phyloP scores from a whole-genome alignment of 2,888 invertebrate genomes.

The Hartigia nigra region DNA sequence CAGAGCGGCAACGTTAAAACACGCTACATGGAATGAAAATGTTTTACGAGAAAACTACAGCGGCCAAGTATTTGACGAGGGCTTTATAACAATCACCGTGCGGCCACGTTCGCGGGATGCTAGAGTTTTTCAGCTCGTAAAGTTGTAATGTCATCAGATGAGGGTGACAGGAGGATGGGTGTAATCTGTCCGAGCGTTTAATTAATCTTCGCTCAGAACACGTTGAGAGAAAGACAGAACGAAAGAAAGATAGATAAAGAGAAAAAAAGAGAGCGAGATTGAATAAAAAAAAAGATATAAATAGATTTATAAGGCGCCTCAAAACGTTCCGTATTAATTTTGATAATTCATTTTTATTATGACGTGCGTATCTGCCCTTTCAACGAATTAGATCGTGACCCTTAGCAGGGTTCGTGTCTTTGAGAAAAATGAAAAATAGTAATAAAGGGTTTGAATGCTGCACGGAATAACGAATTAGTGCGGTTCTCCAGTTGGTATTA shows the following conservation, averaged over 20 bases:
- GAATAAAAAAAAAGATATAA: conserved; percentile 31
- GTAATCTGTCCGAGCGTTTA: conserved; percentile 59
- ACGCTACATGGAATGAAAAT: conserved; percentile 13
- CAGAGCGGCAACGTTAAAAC: conserved; percentile 6
- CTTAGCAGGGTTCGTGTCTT: not conserved
- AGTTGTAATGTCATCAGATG: conserved; percentile 55
- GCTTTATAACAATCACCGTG: conserved; percentile 30
- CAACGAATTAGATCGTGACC: not conserved
- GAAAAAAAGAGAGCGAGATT: not conserved
- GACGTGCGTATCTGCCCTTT: not conserved
- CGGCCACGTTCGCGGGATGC: conserved; percentile 16
- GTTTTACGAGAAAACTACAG: conserved; percentile 22
- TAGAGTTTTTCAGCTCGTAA: conserved; percentile 51
- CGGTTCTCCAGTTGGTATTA: not conserved
- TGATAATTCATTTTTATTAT: conserved; percentile 22
- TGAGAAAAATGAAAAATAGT: not conserved
- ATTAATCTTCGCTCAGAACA: conserved; percentile 53
- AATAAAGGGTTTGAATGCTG: not conserved
- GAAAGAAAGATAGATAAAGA: conserved; percentile 2
- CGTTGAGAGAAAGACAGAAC: conserved; percentile 4
- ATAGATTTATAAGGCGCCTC: conserved; percentile 17
- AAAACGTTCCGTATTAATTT: conserved; percentile 38
- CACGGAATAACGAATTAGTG: not conserved
- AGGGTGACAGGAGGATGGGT: conserved; percentile 40
- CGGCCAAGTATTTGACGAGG: conserved; percentile 16